A percentile compares a stretch with the other conserved stretches of the same genome.
These are phyloP conservation scores for Drosophila bocki DNA, from an alignment of 1,140 invertebrate genomes.

Conservation along the genomic window DNA sequence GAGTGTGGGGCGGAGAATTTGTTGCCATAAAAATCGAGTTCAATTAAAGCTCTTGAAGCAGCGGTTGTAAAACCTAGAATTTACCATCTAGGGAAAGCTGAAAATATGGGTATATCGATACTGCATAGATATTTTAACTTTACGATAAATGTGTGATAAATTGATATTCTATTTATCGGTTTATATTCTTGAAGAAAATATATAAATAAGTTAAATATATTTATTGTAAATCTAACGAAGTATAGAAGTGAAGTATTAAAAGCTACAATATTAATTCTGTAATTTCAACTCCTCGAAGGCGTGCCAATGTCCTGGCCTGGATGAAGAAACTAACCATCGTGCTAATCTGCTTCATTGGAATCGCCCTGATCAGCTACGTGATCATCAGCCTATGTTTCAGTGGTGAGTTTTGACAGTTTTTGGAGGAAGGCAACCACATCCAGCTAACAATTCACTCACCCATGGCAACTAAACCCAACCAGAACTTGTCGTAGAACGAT, in stretches of 20 bases:
- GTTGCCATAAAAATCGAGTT: constrained; percentile 15
- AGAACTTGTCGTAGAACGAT: not conserved
- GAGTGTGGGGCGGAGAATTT: not conserved
- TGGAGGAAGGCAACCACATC: constrained; percentile 25
- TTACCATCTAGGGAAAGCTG: not conserved
- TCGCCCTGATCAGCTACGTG: constrained; percentile 80
- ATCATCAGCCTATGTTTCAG: constrained; percentile 81
- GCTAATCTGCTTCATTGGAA: constrained; percentile 81
- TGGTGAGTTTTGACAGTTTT: constrained; percentile 66
- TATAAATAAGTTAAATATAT: too few relatives aligned
- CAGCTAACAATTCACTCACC: constrained; percentile 70
- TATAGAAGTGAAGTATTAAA: not conserved
- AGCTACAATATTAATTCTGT: not conserved
- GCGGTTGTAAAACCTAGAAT: too few relatives aligned
- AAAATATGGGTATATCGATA: not conserved
- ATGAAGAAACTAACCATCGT: constrained; percentile 83
- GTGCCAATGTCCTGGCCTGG: constrained; percentile 80
- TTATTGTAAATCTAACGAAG: too few relatives aligned
- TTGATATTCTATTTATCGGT: too few relatives aligned
- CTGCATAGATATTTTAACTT: not conserved
- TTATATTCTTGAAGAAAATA: too few relatives aligned
- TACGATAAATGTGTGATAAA: not conserved
- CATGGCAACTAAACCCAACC: constrained; percentile 47
- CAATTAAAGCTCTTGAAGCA: not conserved
- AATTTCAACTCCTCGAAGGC: constrained; percentile 48